These are phyloP conservation scores for Allolobophora icterica DNA, from an alignment of 2,888 invertebrate genomes.

Conservation along the genomic window DNA sequence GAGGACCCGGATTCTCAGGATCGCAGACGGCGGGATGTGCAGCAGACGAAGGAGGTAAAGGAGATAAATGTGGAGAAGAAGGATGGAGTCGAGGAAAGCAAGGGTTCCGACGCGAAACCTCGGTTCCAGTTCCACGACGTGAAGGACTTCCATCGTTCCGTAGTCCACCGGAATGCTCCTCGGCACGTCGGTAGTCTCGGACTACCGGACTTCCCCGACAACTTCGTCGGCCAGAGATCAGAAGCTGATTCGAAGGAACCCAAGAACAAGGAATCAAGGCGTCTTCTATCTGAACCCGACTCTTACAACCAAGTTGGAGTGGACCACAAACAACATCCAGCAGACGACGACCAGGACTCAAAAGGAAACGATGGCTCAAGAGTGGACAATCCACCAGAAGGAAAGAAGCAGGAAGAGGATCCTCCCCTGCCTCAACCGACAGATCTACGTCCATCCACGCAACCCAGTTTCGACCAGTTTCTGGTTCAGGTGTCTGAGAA, in stretches of 20 bases:
- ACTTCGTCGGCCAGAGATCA: neutral
- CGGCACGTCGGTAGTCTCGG: slow-evolving; percentile 35
- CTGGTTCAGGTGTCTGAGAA: slow-evolving; percentile 56
- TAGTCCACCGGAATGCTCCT: slow-evolving; percentile 21
- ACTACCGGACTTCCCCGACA: slow-evolving; percentile 32
- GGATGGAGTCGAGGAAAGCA: neutral
- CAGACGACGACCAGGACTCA: neutral
- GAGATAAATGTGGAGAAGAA: neutral
- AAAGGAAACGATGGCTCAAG: neutral
- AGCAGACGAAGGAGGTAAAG: slow-evolving; percentile 14
- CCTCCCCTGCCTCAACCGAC: neutral
- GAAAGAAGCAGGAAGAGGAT: neutral
- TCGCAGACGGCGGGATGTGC: neutral
- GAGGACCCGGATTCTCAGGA: neutral
- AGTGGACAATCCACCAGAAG: neutral
- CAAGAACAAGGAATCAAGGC: neutral
- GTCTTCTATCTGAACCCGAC: neutral
- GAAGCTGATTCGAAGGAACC: neutral
- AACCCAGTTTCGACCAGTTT: slow-evolving; percentile 57
- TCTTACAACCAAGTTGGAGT: neutral
- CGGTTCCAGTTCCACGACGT: neutral
- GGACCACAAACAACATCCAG: neutral
- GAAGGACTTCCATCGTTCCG: slow-evolving; percentile 9
- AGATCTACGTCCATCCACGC: neutral
- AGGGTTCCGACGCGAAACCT: neutral